Evolutionary conservation across 2,113 vertebrate genomes (phyloP).

Genomic region (Xyrauchen texanus): DNA sequence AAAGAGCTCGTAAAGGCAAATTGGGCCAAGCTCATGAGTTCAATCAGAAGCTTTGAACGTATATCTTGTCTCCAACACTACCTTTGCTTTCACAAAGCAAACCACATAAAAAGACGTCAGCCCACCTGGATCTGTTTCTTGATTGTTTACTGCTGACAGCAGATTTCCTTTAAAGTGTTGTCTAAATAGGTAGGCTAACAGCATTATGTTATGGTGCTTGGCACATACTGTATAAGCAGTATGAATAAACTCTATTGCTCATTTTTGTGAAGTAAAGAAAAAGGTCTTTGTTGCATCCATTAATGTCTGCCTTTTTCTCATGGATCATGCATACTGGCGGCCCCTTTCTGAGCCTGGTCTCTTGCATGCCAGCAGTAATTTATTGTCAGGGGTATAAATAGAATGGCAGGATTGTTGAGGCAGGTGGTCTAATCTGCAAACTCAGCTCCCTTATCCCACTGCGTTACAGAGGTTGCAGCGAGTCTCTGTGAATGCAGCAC

Average conservation of each 20-base stretch:
- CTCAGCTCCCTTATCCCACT: slow-evolving; percentile 58
- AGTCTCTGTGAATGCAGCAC: neutral
- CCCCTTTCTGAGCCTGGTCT: slow-evolving; percentile 44
- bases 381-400: slow-evolving; percentile 73
- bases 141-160: slow-evolving; percentile 26
- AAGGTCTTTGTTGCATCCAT: slow-evolving; percentile 43
- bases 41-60: neutral
- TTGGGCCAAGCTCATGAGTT: no score
- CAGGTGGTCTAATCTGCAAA: slow-evolving; percentile 71
- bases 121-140: slow-evolving; percentile 23
- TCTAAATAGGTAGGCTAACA: neutral
- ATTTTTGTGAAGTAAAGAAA: neutral
- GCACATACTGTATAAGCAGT: neutral
- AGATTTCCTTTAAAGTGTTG: slow-evolving; percentile 1
- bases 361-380: slow-evolving; percentile 58
- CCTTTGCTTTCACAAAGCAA: slow-evolving; percentile 24
- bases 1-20: no score
- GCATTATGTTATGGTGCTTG: neutral
- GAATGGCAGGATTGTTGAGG: slow-evolving; percentile 66
- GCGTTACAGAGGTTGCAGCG: slow-evolving; percentile 32
- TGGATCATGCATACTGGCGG: slow-evolving; percentile 24
- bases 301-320: slow-evolving; percentile 9
- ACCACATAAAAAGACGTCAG: slow-evolving; percentile 18
- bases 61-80: neutral
- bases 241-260: neutral